A percentile compares a stretch with the other conserved stretches of the same genome.
Evolutionary conservation across 1,140 invertebrate species (phyloP).

Genomic region (Pogonognathellus flavescens): DNA sequence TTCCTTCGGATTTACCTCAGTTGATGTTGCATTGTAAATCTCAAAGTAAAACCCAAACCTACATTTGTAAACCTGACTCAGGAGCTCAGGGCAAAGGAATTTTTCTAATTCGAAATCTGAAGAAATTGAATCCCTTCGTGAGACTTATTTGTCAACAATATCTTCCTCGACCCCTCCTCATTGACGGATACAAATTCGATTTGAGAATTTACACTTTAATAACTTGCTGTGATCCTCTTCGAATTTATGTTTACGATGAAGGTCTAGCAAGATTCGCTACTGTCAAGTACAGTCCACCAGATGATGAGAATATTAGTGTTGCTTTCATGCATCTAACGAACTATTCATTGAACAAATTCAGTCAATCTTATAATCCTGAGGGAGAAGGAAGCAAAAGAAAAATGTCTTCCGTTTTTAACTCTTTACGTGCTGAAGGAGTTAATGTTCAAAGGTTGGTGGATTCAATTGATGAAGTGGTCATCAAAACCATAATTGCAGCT

Average conservation of each 20-base stretch:
- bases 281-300: slow-evolving; percentile 85
- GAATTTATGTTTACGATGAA: slow-evolving; percentile 95
- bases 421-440: slow-evolving; percentile 71
- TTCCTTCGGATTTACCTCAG: slow-evolving; percentile 85
- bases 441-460: slow-evolving; percentile 83
- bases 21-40: slow-evolving; percentile 59
- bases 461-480: slow-evolving; percentile 88
- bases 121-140: slow-evolving; percentile 82
- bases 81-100: slow-evolving; percentile 90
- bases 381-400: slow-evolving; percentile 64
- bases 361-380: slow-evolving; percentile 63
- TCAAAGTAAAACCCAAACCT: slow-evolving; percentile 74
- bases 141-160: slow-evolving; percentile 88
- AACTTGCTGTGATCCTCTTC: slow-evolving; percentile 92
- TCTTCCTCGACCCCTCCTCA: slow-evolving; percentile 82
- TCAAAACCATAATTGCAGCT: slow-evolving; percentile 89
- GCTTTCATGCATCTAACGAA: slow-evolving; percentile 98
- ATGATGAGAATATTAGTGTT: slow-evolving; percentile 82
- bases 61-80: slow-evolving; percentile 89
- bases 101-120: slow-evolving; percentile 83
- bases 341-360: slow-evolving; percentile 94
- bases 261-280: slow-evolving; percentile 93
- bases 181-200: slow-evolving; percentile 98
- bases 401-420: slow-evolving; percentile 56
- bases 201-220: slow-evolving; percentile 93